phyloP scores from a whole-genome alignment of 2,113 vertebrate species.

The Mustelus asterias region DNA sequence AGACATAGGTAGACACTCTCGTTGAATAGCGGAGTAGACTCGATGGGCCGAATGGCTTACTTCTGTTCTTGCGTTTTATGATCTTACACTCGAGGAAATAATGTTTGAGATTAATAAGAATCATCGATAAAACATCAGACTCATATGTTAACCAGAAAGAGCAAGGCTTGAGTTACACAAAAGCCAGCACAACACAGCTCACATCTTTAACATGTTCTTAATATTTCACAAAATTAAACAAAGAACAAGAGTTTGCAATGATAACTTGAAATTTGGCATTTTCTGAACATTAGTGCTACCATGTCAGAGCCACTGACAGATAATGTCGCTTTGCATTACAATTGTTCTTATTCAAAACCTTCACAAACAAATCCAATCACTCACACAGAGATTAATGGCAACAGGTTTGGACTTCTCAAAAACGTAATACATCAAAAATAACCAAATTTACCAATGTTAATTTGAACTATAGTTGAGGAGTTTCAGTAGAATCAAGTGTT shows the following conservation, averaged over 20 bases:
- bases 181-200: background rate
- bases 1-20: background rate
- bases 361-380: background rate
- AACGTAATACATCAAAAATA: background rate
- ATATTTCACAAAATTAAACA: background rate
- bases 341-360: background rate
- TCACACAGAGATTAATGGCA: background rate
- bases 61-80: too few species aligned
- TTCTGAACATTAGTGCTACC: background rate
- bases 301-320: background rate
- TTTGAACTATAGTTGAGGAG: background rate
- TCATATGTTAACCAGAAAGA: background rate
- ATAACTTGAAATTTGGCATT: background rate
- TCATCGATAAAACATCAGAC: background rate
- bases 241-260: background rate
- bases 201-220: background rate
- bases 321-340: background rate
- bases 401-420: background rate
- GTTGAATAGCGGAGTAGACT: too few species aligned
- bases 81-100: background rate
- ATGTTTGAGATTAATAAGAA: background rate
- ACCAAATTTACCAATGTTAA: background rate
- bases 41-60: too few species aligned
- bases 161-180: too few species aligned
- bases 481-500: background rate